These are phyloP conservation scores for Casuarius casuarius DNA, from an alignment of 2,113 vertebrate genomes.

Conservation along the genomic window DNA sequence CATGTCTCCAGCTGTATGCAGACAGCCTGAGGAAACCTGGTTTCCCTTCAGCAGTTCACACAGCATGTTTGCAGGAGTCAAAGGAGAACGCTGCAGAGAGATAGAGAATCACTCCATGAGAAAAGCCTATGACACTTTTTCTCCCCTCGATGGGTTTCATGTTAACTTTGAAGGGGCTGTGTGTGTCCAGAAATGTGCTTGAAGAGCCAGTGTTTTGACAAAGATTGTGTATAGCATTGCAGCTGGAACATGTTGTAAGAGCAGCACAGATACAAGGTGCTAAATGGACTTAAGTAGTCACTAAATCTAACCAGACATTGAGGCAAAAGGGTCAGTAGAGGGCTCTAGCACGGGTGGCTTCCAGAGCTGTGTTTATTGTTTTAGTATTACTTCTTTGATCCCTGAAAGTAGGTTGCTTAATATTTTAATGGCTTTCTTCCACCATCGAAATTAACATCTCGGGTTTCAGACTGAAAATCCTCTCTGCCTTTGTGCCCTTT, in stretches of 20 bases:
- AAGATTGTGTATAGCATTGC: accelerated
- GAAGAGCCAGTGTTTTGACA: background rate
- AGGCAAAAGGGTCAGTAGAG: background rate
- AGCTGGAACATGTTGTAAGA: background rate
- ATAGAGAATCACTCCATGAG: background rate
- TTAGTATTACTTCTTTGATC: background rate
- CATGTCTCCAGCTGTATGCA: background rate
- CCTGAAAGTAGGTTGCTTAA: background rate
- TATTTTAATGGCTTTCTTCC: background rate
- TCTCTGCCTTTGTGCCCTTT: background rate
- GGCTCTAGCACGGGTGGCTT: background rate
- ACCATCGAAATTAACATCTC: background rate
- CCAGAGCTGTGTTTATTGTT: background rate
- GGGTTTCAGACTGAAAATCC: background rate
- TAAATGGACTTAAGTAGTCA: background rate
- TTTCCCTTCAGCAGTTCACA: background rate
- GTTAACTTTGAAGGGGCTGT: background rate
- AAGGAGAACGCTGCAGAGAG: background rate
- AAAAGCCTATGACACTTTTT: accelerated
- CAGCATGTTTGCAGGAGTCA: background rate
- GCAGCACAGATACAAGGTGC: background rate
- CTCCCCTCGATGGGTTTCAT: background rate
- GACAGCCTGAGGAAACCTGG: accelerated
- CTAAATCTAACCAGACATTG: background rate
- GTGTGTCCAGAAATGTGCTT: background rate